Conservation (phyloP, 2,888 invertebrate genomes). For the Leptopilina myrica region DNA sequence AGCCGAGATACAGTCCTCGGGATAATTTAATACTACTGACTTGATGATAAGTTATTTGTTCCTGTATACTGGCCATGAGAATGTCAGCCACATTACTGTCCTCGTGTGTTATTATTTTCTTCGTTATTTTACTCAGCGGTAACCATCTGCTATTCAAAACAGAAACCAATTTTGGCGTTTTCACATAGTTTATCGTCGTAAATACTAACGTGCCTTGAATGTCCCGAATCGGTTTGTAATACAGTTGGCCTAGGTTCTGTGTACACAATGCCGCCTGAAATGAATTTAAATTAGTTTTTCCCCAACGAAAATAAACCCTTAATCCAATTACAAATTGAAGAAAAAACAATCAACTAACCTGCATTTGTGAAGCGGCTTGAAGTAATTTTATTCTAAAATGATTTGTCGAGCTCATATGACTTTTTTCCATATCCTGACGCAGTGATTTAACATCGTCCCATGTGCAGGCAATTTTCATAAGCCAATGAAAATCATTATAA, state of each 20-base stretch:
- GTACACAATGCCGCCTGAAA: conserved; percentile 90
- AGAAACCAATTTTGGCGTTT: conserved; percentile 90
- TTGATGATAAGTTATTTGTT: conserved; percentile 86
- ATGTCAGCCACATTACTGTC: conserved; percentile 89
- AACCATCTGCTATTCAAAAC: conserved; percentile 96
- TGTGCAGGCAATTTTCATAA: conserved; percentile 97
- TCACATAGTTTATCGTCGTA: conserved; percentile 89
- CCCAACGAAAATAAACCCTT: no score
- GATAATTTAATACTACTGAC: conserved; percentile 89
- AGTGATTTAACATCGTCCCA: conserved; percentile 97
- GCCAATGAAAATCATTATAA: conserved; percentile 97
- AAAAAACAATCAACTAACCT: conserved; percentile 71
- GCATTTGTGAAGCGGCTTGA: conserved; percentile 95
- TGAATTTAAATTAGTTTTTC: conserved; percentile 31
- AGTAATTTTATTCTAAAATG: conserved; percentile 95
- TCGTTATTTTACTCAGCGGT: conserved; percentile 89
- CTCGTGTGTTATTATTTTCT: conserved; percentile 86
- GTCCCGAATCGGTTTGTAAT: conserved; percentile 93
- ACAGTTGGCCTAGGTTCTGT: conserved; percentile 96
- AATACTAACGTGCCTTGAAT: conserved; percentile 93
- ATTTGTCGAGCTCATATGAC: conserved; percentile 90
- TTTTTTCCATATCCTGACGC: conserved; percentile 96
- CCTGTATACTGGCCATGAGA: conserved; percentile 91
- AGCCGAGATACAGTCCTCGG: conserved; percentile 95
- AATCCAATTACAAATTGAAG: no score